phyloP scores from a whole-genome alignment of 2,113 vertebrate species.

The Myrmecobius fasciatus region DNA sequence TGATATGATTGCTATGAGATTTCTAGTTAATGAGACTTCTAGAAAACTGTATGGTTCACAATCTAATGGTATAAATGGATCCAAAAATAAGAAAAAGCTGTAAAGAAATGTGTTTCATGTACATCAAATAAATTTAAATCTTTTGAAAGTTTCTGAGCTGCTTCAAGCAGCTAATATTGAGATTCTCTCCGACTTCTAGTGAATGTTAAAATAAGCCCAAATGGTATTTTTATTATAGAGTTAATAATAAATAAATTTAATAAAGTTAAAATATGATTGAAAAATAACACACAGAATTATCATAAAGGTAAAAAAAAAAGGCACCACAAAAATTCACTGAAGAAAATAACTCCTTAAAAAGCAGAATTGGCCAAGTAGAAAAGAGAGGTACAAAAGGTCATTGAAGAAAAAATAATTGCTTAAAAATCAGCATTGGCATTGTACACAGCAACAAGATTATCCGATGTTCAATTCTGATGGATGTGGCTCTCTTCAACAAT shows the following conservation, averaged over 20 bases:
- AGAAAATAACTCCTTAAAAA: too few relatives aligned
- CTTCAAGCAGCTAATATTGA: constrained; percentile 79
- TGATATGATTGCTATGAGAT: constrained; percentile 55
- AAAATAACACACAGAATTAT: constrained; percentile 25
- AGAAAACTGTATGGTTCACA: constrained; percentile 57
- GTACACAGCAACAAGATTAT: too few relatives aligned
- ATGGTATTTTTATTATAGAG: constrained; percentile 81
- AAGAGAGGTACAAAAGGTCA: too few relatives aligned
- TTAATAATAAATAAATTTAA: too few relatives aligned
- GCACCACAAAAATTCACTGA: too few relatives aligned
- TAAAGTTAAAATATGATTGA: constrained; percentile 82
- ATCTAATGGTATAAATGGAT: constrained; percentile 73
- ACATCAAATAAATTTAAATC: constrained; percentile 73
- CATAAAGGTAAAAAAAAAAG: too few relatives aligned
- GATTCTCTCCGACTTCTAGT: constrained; percentile 69
- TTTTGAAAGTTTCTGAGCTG: constrained; percentile 77
- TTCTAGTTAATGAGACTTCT: constrained; percentile 58
- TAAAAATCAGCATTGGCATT: too few relatives aligned
- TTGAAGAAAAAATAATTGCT: too few relatives aligned
- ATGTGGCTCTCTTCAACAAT: too few relatives aligned
- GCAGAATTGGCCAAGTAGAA: too few relatives aligned
- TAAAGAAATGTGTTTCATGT: constrained; percentile 74
- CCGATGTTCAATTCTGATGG: too few relatives aligned
- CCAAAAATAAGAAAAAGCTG: constrained; percentile 62
- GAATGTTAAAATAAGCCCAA: constrained; percentile 74